Evolutionary conservation across 2,113 vertebrate species (phyloP).

Genomic region (Festucalex cinctus): DNA sequence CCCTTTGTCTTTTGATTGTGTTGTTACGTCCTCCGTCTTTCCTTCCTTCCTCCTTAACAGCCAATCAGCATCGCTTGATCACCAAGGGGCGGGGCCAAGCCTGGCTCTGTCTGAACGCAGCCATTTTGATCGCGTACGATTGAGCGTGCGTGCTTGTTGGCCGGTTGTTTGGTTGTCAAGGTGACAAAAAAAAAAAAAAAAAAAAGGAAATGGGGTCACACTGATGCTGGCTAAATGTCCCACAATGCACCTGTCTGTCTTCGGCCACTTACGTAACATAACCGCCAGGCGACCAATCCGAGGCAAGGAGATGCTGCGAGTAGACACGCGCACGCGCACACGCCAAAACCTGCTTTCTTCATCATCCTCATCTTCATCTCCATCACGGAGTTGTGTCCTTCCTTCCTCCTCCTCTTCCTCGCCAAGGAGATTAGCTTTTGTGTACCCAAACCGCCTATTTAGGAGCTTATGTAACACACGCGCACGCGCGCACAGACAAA

Average conservation of each 20-base stretch:
- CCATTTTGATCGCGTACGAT: neutral
- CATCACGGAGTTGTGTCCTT: neutral
- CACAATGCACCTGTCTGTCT: slow-evolving; percentile 38
- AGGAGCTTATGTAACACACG: neutral
- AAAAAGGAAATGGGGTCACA: slow-evolving; percentile 35
- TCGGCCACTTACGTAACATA: slow-evolving; percentile 28
- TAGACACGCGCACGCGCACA: neutral
- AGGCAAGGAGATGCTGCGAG: neutral
- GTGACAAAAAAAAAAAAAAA: too few species aligned
- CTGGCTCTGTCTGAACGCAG: neutral
- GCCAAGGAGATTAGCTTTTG: neutral
- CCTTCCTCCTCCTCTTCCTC: neutral
- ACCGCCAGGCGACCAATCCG: slow-evolving; percentile 14
- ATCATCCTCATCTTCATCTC: neutral
- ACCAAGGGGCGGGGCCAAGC: neutral
- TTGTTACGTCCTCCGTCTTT: neutral
- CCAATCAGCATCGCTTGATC: slow-evolving; percentile 15
- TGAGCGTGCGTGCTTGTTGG: slow-evolving; percentile 5
- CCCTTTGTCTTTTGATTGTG: neutral
- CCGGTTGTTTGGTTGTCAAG: slow-evolving; percentile 42
- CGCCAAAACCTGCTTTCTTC: neutral
- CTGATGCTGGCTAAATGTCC: slow-evolving; percentile 19
- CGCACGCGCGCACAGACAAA: neutral
- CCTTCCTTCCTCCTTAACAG: neutral
- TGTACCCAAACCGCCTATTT: neutral